phyloP scores from a whole-genome alignment of 37 sponge, comb jelly and placozoan species.

The Theonella swinhoei region DNA sequence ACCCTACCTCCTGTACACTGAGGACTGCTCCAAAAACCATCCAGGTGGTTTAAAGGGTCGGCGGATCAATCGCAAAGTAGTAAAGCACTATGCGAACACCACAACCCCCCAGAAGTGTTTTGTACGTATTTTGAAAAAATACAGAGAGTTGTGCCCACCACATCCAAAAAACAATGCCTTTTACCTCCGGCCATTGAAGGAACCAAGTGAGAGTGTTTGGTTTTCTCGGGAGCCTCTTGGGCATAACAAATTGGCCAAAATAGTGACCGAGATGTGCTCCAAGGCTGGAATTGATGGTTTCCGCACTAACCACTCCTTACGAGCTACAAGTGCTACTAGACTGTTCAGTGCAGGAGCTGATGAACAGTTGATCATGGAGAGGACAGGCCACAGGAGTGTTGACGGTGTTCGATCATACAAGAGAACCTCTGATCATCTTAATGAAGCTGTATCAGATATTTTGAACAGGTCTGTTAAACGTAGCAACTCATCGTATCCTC shows the following conservation, averaged over 20 bases:
- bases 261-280: neutral
- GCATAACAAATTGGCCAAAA: neutral
- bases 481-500: too few species aligned
- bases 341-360: conserved; percentile 30
- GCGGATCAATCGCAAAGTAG: conserved; percentile 16
- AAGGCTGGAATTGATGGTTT: conserved; percentile 21
- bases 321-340: conserved; percentile 32
- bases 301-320: conserved; percentile 35
- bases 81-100: conserved; percentile 24
- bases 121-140: conserved; percentile 24
- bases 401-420: conserved; percentile 41
- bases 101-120: conserved; percentile 11
- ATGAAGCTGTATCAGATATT: conserved; percentile 10
- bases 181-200: conserved; percentile 7
- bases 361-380: conserved; percentile 47
- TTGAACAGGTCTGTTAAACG: too few species aligned
- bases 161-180: conserved; percentile 15
- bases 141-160: conserved; percentile 10
- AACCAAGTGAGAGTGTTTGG: conserved; percentile 3
- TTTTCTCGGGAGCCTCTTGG: conserved; percentile 16
- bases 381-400: conserved; percentile 35
- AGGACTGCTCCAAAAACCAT: conserved; percentile 52
- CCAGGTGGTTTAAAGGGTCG: conserved; percentile 30
- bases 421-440: conserved; percentile 1
- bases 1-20: conserved; percentile 13